Conservation (phyloP, 2,888 invertebrate genomes). For the Tetrapedia diversipes region DNA sequence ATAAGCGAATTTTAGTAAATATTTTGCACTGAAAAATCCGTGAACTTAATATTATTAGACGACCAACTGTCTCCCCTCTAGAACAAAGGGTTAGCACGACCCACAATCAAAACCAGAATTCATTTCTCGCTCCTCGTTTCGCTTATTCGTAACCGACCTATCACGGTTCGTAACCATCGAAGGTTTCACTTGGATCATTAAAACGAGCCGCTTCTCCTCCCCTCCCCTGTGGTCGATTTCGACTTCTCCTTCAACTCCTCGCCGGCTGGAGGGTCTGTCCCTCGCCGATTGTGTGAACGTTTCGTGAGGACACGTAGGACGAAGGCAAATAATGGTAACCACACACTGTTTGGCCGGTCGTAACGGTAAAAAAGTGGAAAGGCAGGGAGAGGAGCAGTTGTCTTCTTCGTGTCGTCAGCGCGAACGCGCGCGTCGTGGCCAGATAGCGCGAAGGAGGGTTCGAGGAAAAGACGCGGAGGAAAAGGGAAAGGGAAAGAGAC, state of each 20-base stretch:
- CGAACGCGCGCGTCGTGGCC: slow-evolving; percentile 30
- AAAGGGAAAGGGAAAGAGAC: slow-evolving; percentile 53
- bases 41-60: no score
- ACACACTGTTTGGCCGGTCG: slow-evolving; percentile 19
- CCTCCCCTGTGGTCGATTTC: neutral
- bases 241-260: no score
- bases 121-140: no score
- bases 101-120: no score
- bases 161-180: no score
- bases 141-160: no score
- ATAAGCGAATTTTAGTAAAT: no score
- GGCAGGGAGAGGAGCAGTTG: slow-evolving; percentile 53
- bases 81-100: no score
- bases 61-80: no score
- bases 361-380: slow-evolving; percentile 70
- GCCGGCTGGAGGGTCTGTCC: no score
- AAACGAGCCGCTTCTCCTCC: neutral
- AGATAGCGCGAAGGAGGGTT: slow-evolving; percentile 57
- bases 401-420: slow-evolving; percentile 57
- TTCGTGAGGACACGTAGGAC: slow-evolving; percentile 35
- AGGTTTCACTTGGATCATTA: no score
- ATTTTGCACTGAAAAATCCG: no score
- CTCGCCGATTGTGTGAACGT: slow-evolving; percentile 20
- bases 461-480: slow-evolving; percentile 49
- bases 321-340: slow-evolving; percentile 55